Conservation (phyloP, 2,888 invertebrate genomes). For the Oscheius sp. region DNA sequence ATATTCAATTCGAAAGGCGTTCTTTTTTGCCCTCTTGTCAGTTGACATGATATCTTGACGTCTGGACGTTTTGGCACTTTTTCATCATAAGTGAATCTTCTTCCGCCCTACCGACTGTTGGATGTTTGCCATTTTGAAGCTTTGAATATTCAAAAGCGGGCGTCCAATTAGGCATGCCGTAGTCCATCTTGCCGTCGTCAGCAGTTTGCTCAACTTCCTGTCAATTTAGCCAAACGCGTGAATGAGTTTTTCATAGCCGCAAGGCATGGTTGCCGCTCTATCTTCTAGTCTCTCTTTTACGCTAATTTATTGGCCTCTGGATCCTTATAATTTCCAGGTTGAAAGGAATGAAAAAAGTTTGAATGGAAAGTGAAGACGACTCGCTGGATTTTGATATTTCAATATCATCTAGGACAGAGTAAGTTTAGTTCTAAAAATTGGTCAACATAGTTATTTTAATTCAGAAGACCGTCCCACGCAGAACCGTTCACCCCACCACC, state of each 20-base stretch:
- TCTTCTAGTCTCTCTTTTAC: no score
- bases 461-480: constrained; percentile 4
- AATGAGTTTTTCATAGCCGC: not conserved
- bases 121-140: not conserved
- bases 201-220: not conserved
- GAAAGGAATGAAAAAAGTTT: not conserved
- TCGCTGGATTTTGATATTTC: constrained; percentile 31
- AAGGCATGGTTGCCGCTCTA: not conserved
- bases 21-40: not conserved
- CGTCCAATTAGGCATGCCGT: constrained; percentile 3
- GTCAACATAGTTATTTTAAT: not conserved
- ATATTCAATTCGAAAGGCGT: constrained; percentile 15
- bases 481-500: constrained; percentile 23
- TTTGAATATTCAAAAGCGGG: constrained; percentile 24
- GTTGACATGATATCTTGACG: not conserved
- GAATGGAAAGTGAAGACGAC: constrained; percentile 26
- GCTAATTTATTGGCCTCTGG: no score
- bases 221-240: not conserved
- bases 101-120: not conserved
- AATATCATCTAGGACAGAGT: constrained; percentile 18
- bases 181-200: not conserved
- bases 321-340: constrained; percentile 11
- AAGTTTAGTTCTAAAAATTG: not conserved
- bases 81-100: not conserved
- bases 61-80: not conserved